phyloP scores from a whole-genome alignment of 1,140 invertebrate species.

The Lepidostoma basale region DNA sequence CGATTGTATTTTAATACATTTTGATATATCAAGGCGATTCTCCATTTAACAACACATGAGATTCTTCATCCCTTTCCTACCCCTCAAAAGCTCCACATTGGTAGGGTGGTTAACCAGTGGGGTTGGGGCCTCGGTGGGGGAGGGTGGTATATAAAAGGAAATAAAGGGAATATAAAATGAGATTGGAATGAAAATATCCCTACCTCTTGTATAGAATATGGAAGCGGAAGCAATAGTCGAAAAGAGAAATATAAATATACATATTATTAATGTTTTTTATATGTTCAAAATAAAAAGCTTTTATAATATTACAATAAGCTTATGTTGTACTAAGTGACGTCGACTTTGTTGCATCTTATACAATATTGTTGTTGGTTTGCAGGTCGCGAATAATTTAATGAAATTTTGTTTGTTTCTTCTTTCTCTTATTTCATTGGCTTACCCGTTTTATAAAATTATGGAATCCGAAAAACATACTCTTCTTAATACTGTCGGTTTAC shows the following conservation, averaged over 20 bases:
- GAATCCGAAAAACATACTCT: too few species aligned
- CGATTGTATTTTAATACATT: too few species aligned
- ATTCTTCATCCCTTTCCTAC: neutral
- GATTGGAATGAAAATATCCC: constrained; percentile 47
- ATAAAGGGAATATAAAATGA: constrained; percentile 48
- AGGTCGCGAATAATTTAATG: neutral
- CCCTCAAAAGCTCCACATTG: constrained; percentile 13
- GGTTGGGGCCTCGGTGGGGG: neutral
- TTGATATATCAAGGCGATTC: neutral
- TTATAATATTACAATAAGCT: neutral
- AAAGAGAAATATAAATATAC: constrained; percentile 14
- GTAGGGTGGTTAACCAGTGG: constrained; percentile 23
- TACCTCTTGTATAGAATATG: constrained; percentile 22
- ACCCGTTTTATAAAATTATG: too few species aligned
- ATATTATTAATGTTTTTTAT: constrained; percentile 11
- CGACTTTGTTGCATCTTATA: neutral
- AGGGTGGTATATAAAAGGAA: constrained; percentile 45
- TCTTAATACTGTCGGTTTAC: too few species aligned
- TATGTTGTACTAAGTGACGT: neutral
- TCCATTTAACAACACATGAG: constrained; percentile 1
- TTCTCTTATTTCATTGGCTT: too few species aligned
- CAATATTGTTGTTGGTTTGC: neutral
- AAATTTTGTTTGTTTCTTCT: neutral
- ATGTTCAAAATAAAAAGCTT: neutral
- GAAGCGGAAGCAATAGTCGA: constrained; percentile 23